These are phyloP conservation scores for Cacoxenus indagator DNA, from an alignment of 2,888 invertebrate species.

Conservation along the genomic window DNA sequence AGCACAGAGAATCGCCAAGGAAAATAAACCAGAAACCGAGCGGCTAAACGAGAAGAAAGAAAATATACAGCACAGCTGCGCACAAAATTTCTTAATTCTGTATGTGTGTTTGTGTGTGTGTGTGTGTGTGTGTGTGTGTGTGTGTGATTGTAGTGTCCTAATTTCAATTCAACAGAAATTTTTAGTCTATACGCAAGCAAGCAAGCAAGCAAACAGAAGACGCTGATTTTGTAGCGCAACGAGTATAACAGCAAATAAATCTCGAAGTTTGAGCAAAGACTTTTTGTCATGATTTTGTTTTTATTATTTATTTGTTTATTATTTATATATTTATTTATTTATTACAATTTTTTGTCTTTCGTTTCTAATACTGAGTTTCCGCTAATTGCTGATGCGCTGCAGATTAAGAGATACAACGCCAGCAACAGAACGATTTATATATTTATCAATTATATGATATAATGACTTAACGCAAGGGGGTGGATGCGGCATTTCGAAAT, in stretches of 20 bases:
- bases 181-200: no score
- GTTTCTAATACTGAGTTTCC: conserved; percentile 61
- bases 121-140: conserved; percentile 36
- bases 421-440: background rate
- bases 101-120: conserved; percentile 20
- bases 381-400: conserved; percentile 64
- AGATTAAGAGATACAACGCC: conserved; percentile 46
- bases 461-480: no score
- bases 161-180: conserved; percentile 63
- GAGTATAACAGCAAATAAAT: no score
- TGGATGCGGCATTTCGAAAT: no score
- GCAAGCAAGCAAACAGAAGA: no score
- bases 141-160: conserved; percentile 49
- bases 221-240: no score
- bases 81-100: background rate
- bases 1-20: background rate
- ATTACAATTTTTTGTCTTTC: conserved; percentile 37
- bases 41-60: background rate
- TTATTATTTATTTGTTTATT: no score
- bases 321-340: no score
- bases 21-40: background rate
- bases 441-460: no score
- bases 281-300: no score
- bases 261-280: no score
- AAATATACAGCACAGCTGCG: conserved; percentile 7